phyloP scores from a whole-genome alignment of 2,888 invertebrate genomes.

The Alsophila aescularia region DNA sequence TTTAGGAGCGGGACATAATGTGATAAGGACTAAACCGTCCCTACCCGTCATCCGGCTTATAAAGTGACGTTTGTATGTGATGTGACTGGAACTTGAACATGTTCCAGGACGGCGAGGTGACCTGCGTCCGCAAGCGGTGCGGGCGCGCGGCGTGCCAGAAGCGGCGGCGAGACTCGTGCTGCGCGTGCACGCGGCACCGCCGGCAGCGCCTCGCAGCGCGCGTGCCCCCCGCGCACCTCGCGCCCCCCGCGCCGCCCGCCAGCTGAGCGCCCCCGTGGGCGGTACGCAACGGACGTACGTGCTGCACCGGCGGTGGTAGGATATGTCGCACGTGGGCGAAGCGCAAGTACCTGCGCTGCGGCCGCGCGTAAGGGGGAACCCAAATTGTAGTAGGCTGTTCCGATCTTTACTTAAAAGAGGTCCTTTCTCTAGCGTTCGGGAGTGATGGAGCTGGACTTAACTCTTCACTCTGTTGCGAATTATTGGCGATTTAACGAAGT shows the following conservation, averaged over 20 bases:
- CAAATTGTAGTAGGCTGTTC: neutral
- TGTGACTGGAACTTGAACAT: neutral
- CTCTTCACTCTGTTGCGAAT: neutral
- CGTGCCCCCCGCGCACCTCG: constrained; percentile 44
- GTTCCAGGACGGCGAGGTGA: constrained; percentile 90
- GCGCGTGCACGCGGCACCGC: constrained; percentile 84
- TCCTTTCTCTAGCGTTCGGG: neutral
- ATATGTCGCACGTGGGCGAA: constrained; percentile 19
- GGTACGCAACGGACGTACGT: constrained; percentile 10
- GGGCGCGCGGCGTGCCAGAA: constrained; percentile 87
- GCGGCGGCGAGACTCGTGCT: constrained; percentile 84
- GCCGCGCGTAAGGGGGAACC: neutral
- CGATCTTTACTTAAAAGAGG: neutral
- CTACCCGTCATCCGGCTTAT: too few species aligned
- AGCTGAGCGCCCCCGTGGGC: constrained; percentile 55
- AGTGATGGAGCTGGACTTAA: neutral
- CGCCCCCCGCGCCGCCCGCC: constrained; percentile 46
- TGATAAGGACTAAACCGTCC: too few species aligned
- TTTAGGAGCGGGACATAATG: too few species aligned
- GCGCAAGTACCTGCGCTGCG: neutral
- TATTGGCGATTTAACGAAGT: neutral
- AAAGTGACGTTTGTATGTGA: neutral
- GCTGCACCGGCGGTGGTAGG: constrained; percentile 21
- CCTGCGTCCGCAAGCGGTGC: constrained; percentile 92
- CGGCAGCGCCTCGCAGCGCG: constrained; percentile 67